These are phyloP conservation scores for Lasioglossum lativentre DNA, from an alignment of 2,888 invertebrate genomes.

Conservation along the genomic window DNA sequence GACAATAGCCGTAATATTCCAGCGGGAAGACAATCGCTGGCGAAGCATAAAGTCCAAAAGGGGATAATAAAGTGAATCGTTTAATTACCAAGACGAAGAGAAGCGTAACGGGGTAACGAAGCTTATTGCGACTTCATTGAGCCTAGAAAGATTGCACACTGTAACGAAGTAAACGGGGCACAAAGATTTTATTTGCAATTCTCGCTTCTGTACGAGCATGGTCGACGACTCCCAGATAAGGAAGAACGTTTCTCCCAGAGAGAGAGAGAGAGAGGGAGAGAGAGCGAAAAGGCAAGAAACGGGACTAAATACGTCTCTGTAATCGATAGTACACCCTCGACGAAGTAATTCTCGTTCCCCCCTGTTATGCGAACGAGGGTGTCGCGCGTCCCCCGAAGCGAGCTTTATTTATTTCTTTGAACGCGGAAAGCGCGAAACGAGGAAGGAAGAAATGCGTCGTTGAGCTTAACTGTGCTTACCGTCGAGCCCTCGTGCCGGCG, in stretches of 20 bases:
- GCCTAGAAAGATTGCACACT: background rate
- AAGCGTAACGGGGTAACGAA: background rate
- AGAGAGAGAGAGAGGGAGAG: too few relatives aligned
- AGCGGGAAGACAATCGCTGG: background rate
- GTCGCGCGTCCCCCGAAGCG: background rate
- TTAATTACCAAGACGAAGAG: background rate
- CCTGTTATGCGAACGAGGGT: slow-evolving; percentile 4
- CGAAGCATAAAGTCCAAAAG: background rate
- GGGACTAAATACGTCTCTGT: slow-evolving; percentile 1
- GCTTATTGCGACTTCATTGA: slow-evolving; percentile 5
- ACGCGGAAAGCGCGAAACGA: slow-evolving; percentile 24
- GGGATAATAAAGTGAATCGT: slow-evolving; percentile 2
- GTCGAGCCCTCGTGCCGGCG: background rate
- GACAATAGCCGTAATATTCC: background rate
- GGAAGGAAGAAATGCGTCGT: slow-evolving; percentile 1
- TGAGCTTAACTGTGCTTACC: slow-evolving; percentile 29
- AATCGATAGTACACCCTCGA: slow-evolving; percentile 13
- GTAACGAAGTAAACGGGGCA: background rate
- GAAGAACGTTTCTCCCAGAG: background rate
- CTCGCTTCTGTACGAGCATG: slow-evolving; percentile 5
- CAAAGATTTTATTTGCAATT: slow-evolving; percentile 3
- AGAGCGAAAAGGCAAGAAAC: background rate
- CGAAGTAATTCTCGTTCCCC: background rate
- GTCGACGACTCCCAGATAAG: background rate
- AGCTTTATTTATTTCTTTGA: slow-evolving; percentile 27